Conservation (phyloP, 2,113 vertebrate genomes). For the Psittacus erithacus region DNA sequence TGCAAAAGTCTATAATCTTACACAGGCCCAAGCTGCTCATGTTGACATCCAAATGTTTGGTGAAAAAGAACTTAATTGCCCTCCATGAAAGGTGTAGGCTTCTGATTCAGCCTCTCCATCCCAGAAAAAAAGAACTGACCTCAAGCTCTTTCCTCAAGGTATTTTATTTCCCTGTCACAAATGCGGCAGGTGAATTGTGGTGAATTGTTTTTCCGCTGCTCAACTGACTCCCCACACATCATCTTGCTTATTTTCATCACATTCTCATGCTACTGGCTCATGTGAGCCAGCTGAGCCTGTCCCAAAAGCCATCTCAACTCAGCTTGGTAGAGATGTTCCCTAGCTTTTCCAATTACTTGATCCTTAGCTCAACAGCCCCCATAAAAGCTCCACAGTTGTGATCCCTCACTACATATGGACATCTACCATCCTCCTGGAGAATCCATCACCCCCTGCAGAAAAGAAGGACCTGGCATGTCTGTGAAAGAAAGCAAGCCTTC, state of each 20-base stretch:
- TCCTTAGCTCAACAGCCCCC: neutral
- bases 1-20: conserved; percentile 65
- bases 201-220: neutral
- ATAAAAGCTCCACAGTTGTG: neutral
- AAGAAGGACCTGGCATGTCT: neutral
- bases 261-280: neutral
- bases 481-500: neutral
- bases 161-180: conserved; percentile 7
- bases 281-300: neutral
- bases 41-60: conserved; percentile 60
- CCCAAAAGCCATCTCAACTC: neutral
- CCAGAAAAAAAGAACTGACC: neutral
- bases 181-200: neutral
- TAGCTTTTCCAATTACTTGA: neutral
- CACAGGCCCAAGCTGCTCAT: conserved; percentile 64
- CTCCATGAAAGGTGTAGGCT: conserved; percentile 48
- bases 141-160: neutral
- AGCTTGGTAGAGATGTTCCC: neutral
- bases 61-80: conserved; percentile 42
- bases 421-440: neutral
- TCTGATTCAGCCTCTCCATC: neutral
- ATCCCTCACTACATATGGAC: neutral
- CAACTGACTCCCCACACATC: neutral
- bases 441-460: neutral
- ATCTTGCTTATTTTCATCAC: conserved; percentile 16